Conservation (phyloP, 2,888 invertebrate genomes). For the Dicranocentrus wangi region DNA sequence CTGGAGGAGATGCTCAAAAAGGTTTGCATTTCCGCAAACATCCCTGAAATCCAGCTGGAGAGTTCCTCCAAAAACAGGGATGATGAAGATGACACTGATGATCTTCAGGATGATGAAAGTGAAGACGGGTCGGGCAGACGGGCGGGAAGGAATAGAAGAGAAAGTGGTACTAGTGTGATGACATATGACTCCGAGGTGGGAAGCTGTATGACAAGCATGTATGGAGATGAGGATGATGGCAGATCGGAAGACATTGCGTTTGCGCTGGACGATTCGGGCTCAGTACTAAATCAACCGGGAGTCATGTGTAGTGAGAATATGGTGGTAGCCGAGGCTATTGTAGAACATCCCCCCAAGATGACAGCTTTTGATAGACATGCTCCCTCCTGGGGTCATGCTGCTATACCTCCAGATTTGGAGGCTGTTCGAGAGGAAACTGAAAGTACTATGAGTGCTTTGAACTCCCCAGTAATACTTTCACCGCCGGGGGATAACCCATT, state of each 20-base stretch:
- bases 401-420: constrained; percentile 49
- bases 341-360: neutral
- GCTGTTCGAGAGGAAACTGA: constrained; percentile 68
- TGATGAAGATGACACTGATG: constrained; percentile 26
- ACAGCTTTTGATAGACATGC: constrained; percentile 19
- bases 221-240: constrained; percentile 13
- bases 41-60: constrained; percentile 55
- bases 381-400: constrained; percentile 14
- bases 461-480: neutral
- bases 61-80: constrained; percentile 28
- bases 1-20: constrained; percentile 84
- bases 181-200: constrained; percentile 53
- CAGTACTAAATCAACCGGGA: constrained; percentile 40
- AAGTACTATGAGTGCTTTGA: constrained; percentile 22
- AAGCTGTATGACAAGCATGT: constrained; percentile 50
- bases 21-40: constrained; percentile 68
- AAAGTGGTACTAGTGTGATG: constrained; percentile 30
- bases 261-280: constrained; percentile 35
- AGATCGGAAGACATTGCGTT: constrained; percentile 27
- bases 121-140: constrained; percentile 66
- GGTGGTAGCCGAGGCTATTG: neutral
- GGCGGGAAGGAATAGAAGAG: constrained; percentile 25
- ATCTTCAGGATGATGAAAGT: constrained; percentile 62
- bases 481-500: neutral
- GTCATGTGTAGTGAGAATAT: neutral